phyloP scores from a whole-genome alignment of 1,140 invertebrate species.

The Drosophila nikananu region DNA sequence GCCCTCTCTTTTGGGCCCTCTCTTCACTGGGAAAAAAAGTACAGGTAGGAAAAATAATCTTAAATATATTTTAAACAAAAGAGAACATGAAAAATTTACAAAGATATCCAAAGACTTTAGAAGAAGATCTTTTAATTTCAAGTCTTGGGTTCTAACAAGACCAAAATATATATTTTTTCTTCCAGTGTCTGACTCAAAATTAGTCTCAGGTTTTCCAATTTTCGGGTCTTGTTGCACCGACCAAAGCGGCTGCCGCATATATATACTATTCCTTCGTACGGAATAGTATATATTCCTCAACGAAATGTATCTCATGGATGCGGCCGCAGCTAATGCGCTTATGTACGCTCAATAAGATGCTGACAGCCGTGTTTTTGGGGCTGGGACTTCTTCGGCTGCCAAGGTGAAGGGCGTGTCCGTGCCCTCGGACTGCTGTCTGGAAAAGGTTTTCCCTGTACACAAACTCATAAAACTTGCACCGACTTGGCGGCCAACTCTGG shows the following conservation, averaged over 20 bases:
- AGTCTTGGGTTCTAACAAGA: neutral
- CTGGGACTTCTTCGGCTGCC: slow-evolving; percentile 22
- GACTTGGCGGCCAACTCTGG: too few species aligned
- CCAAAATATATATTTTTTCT: neutral
- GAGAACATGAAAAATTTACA: too few species aligned
- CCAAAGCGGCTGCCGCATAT: slow-evolving; percentile 64
- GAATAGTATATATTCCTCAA: slow-evolving; percentile 15
- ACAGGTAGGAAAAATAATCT: neutral
- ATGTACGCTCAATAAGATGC: slow-evolving; percentile 79
- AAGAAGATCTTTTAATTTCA: too few species aligned
- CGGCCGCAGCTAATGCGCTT: slow-evolving; percentile 79
- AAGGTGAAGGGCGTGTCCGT: slow-evolving; percentile 69
- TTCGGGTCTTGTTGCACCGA: slow-evolving; percentile 49
- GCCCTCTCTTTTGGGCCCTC: too few species aligned
- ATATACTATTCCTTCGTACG: slow-evolving; percentile 17
- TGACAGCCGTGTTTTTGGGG: slow-evolving; percentile 66
- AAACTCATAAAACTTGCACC: too few species aligned
- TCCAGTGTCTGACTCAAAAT: slow-evolving; percentile 39
- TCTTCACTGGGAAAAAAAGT: neutral
- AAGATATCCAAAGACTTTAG: neutral
- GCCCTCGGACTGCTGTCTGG: too few species aligned
- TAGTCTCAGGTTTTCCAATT: slow-evolving; percentile 65
- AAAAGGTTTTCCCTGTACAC: too few species aligned
- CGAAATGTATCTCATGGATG: slow-evolving; percentile 48
- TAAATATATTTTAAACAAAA: neutral